These are phyloP conservation scores for Paedocypris micromegethes DNA, from an alignment of 2,797 vertebrate species.

Conservation along the genomic window DNA sequence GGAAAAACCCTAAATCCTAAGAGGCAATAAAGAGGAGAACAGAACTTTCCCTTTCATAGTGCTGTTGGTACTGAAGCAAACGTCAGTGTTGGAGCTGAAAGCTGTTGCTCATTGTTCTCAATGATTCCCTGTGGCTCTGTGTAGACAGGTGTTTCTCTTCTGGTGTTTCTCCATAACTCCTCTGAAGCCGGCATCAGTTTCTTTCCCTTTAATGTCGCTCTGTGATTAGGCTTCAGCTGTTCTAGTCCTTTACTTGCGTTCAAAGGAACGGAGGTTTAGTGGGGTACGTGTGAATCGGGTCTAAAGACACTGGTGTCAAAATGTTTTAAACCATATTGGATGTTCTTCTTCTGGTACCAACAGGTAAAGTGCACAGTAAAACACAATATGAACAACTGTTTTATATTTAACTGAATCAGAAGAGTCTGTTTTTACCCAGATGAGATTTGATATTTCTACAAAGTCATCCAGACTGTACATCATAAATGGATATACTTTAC, in stretches of 20 bases:
- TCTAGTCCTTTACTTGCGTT: slow-evolving; percentile 58
- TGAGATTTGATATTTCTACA: too few species aligned
- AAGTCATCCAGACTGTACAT: too few species aligned
- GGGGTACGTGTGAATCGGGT: slow-evolving; percentile 32
- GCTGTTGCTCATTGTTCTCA: slow-evolving; percentile 50
- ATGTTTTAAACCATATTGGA: not conserved
- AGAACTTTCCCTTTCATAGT: slow-evolving; percentile 23
- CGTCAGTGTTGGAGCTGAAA: slow-evolving; percentile 46
- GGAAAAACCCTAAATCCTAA: not conserved
- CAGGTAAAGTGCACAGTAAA: too few species aligned
- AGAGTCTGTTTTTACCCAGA: too few species aligned
- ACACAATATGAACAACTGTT: too few species aligned
- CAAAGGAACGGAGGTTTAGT: slow-evolving; percentile 56
- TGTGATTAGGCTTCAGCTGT: slow-evolving; percentile 57
- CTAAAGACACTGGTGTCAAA: not conserved
- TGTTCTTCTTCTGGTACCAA: not conserved
- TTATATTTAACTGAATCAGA: too few species aligned
- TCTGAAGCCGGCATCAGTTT: slow-evolving; percentile 56
- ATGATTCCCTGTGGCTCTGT: slow-evolving; percentile 69
- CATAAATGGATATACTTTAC: too few species aligned
- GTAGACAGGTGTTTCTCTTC: slow-evolving; percentile 67
- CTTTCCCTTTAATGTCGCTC: slow-evolving; percentile 54
- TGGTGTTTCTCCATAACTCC: slow-evolving; percentile 70
- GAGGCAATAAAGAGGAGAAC: slow-evolving; percentile 26
- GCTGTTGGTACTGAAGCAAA: slow-evolving; percentile 51